phyloP scores from a whole-genome alignment of 1,140 invertebrate species.

The Ceratina japonica region DNA sequence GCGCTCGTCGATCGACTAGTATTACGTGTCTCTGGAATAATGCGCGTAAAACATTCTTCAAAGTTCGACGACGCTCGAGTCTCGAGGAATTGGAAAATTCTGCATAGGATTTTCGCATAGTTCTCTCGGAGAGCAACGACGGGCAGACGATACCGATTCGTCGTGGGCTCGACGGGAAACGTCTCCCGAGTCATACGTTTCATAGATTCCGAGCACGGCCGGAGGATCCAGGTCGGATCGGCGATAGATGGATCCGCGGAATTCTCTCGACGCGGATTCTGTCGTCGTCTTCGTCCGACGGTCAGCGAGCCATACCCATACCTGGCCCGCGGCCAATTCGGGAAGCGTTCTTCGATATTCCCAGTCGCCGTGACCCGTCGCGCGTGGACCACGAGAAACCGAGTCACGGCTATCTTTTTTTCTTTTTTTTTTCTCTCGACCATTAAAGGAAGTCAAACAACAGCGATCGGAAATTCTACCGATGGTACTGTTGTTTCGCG shows the following conservation, averaged over 20 bases:
- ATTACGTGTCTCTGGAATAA: neutral
- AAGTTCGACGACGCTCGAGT: too few species aligned
- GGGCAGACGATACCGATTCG: neutral
- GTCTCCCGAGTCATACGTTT: neutral
- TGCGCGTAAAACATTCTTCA: neutral
- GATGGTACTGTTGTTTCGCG: too few species aligned
- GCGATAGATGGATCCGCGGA: conserved; percentile 42
- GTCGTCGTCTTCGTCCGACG: conserved; percentile 55
- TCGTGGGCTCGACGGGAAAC: neutral
- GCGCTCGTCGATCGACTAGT: too few species aligned
- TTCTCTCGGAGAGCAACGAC: neutral
- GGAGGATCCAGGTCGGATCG: conserved; percentile 27
- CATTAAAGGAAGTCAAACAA: too few species aligned
- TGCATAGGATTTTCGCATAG: too few species aligned
- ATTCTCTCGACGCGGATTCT: conserved; percentile 53
- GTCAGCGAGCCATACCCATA: conserved; percentile 63
- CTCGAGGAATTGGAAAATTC: neutral
- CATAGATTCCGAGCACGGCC: conserved; percentile 23
- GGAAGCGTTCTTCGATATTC: conserved; percentile 58
- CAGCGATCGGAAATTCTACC: too few species aligned
- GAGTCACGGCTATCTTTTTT: neutral
- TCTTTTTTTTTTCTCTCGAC: too few species aligned
- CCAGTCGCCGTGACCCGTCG: conserved; percentile 25
- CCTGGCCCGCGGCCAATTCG: conserved; percentile 52
- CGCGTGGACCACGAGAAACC: conserved; percentile 40